Evolutionary conservation across 2,113 vertebrate species (phyloP), one percentile per base, ranked within the genome.

Genomic region (Pterocles orientalis): DNA sequence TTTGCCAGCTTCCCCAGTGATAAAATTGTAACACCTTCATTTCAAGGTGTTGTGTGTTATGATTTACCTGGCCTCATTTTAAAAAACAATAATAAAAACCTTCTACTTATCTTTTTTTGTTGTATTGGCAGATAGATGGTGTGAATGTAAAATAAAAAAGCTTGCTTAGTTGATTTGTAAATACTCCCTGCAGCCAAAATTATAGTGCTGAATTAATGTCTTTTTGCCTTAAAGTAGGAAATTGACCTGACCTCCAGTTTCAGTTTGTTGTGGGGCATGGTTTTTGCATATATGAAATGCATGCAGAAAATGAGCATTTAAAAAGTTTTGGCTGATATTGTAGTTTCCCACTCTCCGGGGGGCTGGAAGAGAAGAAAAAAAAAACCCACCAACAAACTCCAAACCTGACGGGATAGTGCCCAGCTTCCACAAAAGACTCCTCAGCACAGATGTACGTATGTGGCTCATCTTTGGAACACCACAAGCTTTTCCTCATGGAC

Each of bases 31-130:
- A 18, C 31, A 25, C 23, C 51, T 41, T 73, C 20, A 1, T 20
- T 51, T 39, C 50, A 31, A 82, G 48, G 7, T 43, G 10, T 45
- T 64, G 13, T 31, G 39, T 56, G 19, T 47, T 81, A 23, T 0
- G 29, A 12, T 66, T 48, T 65, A 33, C 19, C n/a, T 79, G 61
- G 7, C 25, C 7, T 10, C 2, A 0, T 45, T 61, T 69, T 20
- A 18, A 70, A 70, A 72, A 86, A 21, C 7, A 11, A 11, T 7
- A 48, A 17, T 11, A 33, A 9, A 61, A n/a, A 0, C 7, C 36
- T 39, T 33, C 2, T 8, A 31, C 28, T 1, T 0, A 0, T 18
- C 6, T 39, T 53, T 1, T n/a, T 28, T 68, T 60, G 8, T 60
- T 20, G 76, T 82, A 9, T 25, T 7, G 21, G 18, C 19, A 21